Evolutionary conservation across 2,888 invertebrate species (phyloP), one percentile per base, ranked within the genome.

Genomic region (Diaperis boleti): DNA sequence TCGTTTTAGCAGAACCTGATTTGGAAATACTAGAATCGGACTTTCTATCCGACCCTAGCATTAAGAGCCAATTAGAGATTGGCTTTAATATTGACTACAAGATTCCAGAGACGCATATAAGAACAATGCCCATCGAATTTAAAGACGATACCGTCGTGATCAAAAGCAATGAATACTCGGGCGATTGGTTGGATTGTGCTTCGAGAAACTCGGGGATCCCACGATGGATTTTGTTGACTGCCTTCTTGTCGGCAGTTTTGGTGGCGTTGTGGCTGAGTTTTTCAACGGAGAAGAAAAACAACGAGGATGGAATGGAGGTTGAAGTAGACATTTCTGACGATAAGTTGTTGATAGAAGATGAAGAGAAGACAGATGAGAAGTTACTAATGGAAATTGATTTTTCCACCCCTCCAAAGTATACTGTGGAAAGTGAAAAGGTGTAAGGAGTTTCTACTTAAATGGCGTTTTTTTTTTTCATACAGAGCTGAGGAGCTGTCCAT

Each of bases 151-250:
- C 33, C 2, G 20, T 59, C n/a, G 17, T 44, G 1, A 47, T 59
- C 15, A 63, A 63, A 54, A 55, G 17, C 4, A 50, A 10, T 41
- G 44, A 59, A 26, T 69, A 70, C 42, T 62, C 67, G 31, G 72
- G 73, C 6, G 78, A 78, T 66, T 80, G 80, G 80, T 68, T 81
- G 60, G 80, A 80, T 59, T 81, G 81, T 67, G 79, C 79, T 3
- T 77, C 84, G 0, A 76, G 78, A 37, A 84, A 84, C 69, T 83
- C 84, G 0, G 84, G 84, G n/a, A 76, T 84, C 50, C 83, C 85
- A 0, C 78, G 82, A 15, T 79, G 83, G 73, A 73, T 83, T 41
- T 74, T 85, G 29, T 77, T 81, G 13, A 70, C 80, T 22, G 77
- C 82, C 1, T 78, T 84, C 60, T 73, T 83, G 64, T 71, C 81